These are phyloP conservation scores for Glaucopsyche alexis DNA, from an alignment of 2,888 invertebrate genomes.

Conservation along the genomic window DNA sequence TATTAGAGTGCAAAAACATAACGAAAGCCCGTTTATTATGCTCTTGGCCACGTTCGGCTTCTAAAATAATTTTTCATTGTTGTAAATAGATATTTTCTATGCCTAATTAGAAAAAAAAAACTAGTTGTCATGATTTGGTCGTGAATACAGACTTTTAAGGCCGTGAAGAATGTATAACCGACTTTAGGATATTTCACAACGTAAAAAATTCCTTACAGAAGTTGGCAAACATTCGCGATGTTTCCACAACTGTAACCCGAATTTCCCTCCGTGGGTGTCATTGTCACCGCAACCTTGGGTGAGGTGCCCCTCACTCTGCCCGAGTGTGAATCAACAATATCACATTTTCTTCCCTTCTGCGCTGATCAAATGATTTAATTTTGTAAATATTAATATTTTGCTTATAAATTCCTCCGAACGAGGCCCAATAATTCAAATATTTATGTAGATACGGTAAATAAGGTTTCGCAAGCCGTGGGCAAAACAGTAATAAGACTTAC, in stretches of 20 bases:
- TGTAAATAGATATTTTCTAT: neutral
- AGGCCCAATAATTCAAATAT: no score
- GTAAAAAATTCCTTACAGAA: neutral
- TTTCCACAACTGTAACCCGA: neutral
- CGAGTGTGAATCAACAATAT: neutral
- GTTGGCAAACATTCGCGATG: neutral
- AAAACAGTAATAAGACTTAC: no score
- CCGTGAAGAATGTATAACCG: no score
- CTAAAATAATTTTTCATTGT: neutral
- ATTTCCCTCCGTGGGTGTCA: neutral
- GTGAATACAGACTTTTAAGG: no score
- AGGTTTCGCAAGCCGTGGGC: no score
- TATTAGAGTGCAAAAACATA: constrained; percentile 6
- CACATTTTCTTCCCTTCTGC: neutral
- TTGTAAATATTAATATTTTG: neutral
- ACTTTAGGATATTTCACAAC: no score
- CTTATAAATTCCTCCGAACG: neutral
- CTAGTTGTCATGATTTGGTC: no score
- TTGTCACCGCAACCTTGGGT: neutral
- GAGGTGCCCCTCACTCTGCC: neutral
- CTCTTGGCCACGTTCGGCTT: neutral
- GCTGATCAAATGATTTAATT: neutral
- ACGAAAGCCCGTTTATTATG: neutral
- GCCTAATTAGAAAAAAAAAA: no score
- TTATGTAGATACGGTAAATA: no score